Evolutionary conservation across 1,140 invertebrate species (phyloP), one percentile per base, ranked within the genome.

Genomic region (Brachionus koreanus): DNA sequence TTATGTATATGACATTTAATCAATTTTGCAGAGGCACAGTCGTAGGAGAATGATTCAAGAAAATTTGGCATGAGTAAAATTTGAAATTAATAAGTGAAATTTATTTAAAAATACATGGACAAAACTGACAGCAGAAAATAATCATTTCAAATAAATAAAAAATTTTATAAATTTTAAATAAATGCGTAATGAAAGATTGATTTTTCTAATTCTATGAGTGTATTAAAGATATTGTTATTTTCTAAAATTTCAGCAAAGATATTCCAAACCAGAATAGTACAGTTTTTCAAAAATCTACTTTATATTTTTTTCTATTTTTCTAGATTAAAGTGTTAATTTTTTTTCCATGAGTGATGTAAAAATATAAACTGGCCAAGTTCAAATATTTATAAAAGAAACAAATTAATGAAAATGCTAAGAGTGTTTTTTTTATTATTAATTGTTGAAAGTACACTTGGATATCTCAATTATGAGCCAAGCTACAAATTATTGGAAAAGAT

Each of bases 401-500:
- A n/a, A 65, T n/a, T 12, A 65, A 23, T 23, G 23, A 9, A 65
- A 39, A 69, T 69, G 65, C 37, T 69, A 7, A 69, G 37, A 69
- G 33, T 69, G 65, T 69, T 69, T 37, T 39, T 69, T 39, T 39
- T 69, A 37, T n/a, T 69, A 39, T 37, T 69, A 6, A n/a, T 69
- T 12, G 37, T 69, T 39, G 39, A 69, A 37, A 37, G 35, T 69
- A 9, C 35, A 16, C 16, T 37, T 23, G 37, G 65, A 3, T 69
- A 12, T 7, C 10, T 39, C 16, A 69, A 69, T 5, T 10, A 39
- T 33, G 35, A 69, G 3, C n/a, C 49, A 3, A 23, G 19, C 16
- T 57, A 35, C 4, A 69, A 74, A 46, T 25, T 74, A 43, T 25
- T 74, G 16, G 69, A 74, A 74, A 74, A 74, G 25, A 43, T 74